A percentile compares a stretch with the other conserved stretches of the same genome.
phyloP scores from a whole-genome alignment of 2,113 vertebrate genomes.

The human region GRCh38 chr16:50515001-50515500 shows the following conservation, averaged over 20 bases:
- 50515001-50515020: too few relatives aligned
- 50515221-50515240: neutral
- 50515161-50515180: neutral
- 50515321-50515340: neutral
- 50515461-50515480: neutral
- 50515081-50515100: neutral
- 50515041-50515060: too few relatives aligned
- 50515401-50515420: neutral
- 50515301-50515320: neutral
- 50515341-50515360: neutral
- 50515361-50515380: neutral
- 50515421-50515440: neutral
- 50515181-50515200: neutral
- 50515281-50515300: neutral
- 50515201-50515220: neutral
- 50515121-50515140: neutral
- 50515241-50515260: neutral
- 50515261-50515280: neutral
- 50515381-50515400: neutral
- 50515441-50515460: neutral
- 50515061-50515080: neutral
- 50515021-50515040: too few relatives aligned
- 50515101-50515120: neutral
- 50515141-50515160: neutral
- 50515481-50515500: neutral